Conservation (phyloP, 2,113 vertebrate species). For the Xiphophorus couchianus region DNA sequence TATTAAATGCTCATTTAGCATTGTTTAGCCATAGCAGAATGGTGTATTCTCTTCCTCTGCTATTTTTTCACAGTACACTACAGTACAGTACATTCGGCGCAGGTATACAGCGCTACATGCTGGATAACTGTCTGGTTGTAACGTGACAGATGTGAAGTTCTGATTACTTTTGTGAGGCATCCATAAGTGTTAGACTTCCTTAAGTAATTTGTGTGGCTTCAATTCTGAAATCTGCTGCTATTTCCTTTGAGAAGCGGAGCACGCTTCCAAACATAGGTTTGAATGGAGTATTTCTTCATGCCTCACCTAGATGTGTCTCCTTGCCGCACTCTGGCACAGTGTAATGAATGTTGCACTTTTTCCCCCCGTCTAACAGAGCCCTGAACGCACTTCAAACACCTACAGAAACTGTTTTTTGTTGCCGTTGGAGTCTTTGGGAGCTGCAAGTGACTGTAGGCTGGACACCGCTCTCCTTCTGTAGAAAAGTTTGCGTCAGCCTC, state of each 20-base stretch:
- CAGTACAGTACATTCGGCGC: too few relatives aligned
- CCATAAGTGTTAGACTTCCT: not conserved
- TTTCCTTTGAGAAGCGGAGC: not conserved
- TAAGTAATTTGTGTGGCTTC: not conserved
- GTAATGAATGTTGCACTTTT: not conserved
- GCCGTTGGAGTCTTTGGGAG: too few relatives aligned
- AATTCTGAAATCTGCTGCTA: not conserved
- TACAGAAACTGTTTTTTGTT: conserved; percentile 17
- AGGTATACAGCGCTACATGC: too few relatives aligned
- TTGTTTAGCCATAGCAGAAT: too few relatives aligned
- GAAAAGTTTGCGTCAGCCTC: not conserved
- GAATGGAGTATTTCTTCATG: not conserved
- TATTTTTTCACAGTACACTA: too few relatives aligned
- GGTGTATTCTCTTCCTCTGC: too few relatives aligned
- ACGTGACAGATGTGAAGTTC: too few relatives aligned
- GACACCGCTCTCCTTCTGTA: not conserved
- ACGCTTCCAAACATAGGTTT: not conserved
- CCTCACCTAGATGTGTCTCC: not conserved
- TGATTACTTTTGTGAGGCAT: not conserved
- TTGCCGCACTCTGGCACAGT: not conserved
- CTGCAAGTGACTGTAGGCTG: not conserved
- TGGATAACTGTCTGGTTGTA: too few relatives aligned
- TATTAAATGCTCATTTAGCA: too few relatives aligned
- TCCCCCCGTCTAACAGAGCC: not conserved
- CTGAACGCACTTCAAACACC: conserved; percentile 7